These are phyloP conservation scores for Rhagologus leucostigma DNA, from an alignment of 2,113 vertebrate genomes.

Conservation along the genomic window DNA sequence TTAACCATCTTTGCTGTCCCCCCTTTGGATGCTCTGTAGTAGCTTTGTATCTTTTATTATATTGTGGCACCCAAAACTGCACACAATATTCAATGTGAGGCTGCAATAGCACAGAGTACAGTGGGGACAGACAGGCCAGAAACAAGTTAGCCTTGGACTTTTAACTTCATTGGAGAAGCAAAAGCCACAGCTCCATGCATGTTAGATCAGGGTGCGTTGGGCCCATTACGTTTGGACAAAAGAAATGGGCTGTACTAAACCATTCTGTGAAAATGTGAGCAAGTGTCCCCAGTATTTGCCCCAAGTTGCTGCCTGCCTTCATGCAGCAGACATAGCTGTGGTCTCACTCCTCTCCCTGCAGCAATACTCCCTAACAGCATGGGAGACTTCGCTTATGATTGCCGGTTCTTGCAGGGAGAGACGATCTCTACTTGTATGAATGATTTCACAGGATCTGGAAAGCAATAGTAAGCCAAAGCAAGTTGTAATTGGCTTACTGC, in stretches of 20 bases:
- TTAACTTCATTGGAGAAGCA: neutral
- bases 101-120: neutral
- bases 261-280: fast-evolving
- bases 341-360: neutral
- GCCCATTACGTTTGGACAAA: fast-evolving
- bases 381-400: neutral
- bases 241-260: neutral
- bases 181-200: fast-evolving
- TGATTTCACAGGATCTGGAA: neutral
- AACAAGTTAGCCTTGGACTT: neutral
- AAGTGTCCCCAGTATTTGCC: fast-evolving
- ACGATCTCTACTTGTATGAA: neutral
- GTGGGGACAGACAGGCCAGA: neutral
- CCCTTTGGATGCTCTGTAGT: fast-evolving
- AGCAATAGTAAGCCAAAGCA: neutral
- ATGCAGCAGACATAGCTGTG: fast-evolving
- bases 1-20: neutral
- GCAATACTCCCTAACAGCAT: fast-evolving
- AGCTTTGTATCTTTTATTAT: neutral
- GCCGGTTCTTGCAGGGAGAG: fast-evolving
- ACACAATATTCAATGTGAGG: neutral
- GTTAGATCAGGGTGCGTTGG: fast-evolving
- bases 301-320: neutral
- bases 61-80: neutral
- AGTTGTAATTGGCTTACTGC: neutral